These are phyloP conservation scores for Epinotia ramella DNA, from an alignment of 2,888 invertebrate species.

Conservation along the genomic window DNA sequence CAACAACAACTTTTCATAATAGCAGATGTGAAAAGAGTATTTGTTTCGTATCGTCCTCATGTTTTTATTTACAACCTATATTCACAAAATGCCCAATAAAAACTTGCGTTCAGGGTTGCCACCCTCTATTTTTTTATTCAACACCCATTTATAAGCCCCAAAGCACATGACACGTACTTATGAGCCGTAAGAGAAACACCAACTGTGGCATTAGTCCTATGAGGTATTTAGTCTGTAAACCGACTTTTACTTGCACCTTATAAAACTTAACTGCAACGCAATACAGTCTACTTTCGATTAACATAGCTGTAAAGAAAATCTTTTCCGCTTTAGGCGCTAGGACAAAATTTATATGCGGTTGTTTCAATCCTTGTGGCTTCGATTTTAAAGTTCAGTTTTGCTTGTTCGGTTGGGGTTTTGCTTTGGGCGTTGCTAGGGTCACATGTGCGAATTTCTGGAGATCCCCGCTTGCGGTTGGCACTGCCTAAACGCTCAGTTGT, in stretches of 20 bases:
- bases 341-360: neutral
- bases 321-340: constrained; percentile 11
- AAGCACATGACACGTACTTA: constrained; percentile 46
- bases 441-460: constrained; percentile 70
- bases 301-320: neutral
- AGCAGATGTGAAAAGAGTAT: too few species aligned
- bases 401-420: neutral
- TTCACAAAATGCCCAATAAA: neutral
- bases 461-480: constrained; percentile 69
- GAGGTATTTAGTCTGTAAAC: constrained; percentile 44
- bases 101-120: constrained; percentile 7
- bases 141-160: constrained; percentile 41
- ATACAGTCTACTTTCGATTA: neutral
- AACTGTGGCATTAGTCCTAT: constrained; percentile 45
- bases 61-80: too few species aligned
- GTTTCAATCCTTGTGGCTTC: neutral
- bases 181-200: constrained; percentile 46
- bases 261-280: neutral
- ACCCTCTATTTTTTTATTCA: constrained; percentile 37
- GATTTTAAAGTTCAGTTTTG: neutral
- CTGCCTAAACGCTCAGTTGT: constrained; percentile 62
- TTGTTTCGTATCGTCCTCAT: too few species aligned
- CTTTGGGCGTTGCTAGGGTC: constrained; percentile 51
- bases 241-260: neutral
- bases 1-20: too few species aligned